A percentile compares a stretch with the other conserved stretches of the same genome.
Conservation (phyloP, 2,113 vertebrate genomes). For the Reinhardtius hippoglossoides region DNA sequence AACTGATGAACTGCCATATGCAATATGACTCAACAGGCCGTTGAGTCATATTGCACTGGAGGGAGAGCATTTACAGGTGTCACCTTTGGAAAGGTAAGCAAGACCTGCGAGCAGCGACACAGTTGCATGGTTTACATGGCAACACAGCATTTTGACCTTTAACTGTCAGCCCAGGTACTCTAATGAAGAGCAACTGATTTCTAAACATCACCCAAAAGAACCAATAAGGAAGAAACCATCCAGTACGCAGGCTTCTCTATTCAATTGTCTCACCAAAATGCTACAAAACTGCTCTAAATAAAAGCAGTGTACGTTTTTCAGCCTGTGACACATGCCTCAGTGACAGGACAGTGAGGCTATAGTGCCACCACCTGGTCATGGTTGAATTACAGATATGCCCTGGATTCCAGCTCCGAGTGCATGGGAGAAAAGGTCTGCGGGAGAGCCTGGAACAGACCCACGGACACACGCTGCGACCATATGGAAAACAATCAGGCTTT, state of each 20-base stretch:
- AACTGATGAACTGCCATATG: not conserved
- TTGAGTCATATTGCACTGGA: slow-evolving; percentile 5
- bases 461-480: slow-evolving; percentile 34
- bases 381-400: not conserved
- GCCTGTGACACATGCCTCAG: not conserved
- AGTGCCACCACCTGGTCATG: slow-evolving; percentile 55
- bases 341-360: slow-evolving; percentile 19
- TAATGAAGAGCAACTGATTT: slow-evolving; percentile 47
- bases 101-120: slow-evolving; percentile 20
- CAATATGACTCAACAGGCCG: not conserved
- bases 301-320: slow-evolving; percentile 5
- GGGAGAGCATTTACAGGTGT: not conserved
- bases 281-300: slow-evolving; percentile 31
- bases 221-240: slow-evolving; percentile 31
- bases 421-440: slow-evolving; percentile 24
- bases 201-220: slow-evolving; percentile 45
- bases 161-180: slow-evolving; percentile 45
- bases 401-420: slow-evolving; percentile 5
- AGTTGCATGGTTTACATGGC: slow-evolving; percentile 33
- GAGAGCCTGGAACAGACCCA: slow-evolving; percentile 15
- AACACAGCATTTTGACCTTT: slow-evolving; percentile 48
- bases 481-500: slow-evolving; percentile 30
- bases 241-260: not conserved
- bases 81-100: not conserved
- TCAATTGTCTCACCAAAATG: slow-evolving; percentile 26